Evolutionary conservation across 2,888 invertebrate species (phyloP).

Genomic region (Invenusta paracnida): DNA sequence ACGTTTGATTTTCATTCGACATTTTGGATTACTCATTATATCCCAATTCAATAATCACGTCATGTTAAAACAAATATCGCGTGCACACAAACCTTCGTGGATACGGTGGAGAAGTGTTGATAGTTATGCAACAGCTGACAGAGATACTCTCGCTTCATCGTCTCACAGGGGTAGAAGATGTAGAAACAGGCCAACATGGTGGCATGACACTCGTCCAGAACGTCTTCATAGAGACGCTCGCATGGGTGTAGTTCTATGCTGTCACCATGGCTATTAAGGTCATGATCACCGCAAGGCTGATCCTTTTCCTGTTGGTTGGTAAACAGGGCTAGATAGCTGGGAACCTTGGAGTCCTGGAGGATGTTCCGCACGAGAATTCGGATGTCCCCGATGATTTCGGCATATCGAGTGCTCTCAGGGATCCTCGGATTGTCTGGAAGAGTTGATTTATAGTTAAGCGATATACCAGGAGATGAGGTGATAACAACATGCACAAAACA

Average conservation of each 20-base stretch:
- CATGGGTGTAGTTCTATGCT: no score
- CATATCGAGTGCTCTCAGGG: slow-evolving; percentile 72
- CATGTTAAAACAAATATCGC: no score
- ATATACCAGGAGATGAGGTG: no score
- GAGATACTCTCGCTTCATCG: slow-evolving; percentile 83
- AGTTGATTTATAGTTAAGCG: no score
- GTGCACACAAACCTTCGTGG: not conserved
- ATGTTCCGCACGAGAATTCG: slow-evolving; percentile 75
- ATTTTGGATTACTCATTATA: no score
- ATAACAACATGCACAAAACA: no score
- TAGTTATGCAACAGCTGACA: slow-evolving; percentile 67
- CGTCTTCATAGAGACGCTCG: slow-evolving; percentile 44
- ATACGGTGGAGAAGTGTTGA: not conserved
- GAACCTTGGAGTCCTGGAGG: slow-evolving; percentile 58
- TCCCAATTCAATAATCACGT: no score
- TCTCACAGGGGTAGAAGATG: slow-evolving; percentile 88
- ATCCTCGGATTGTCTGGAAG: slow-evolving; percentile 47
- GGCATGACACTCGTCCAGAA: slow-evolving; percentile 49
- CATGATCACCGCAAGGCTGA: no score
- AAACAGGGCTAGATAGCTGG: slow-evolving; percentile 46
- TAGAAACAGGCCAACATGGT: slow-evolving; percentile 71
- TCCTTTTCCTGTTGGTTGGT: no score
- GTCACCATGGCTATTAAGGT: no score
- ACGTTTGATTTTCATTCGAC: no score
- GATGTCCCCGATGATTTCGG: slow-evolving; percentile 79